Evolutionary conservation across 1,140 invertebrate species (phyloP), one percentile per base, ranked within the genome.

Genomic region (Bombus polaris): DNA sequence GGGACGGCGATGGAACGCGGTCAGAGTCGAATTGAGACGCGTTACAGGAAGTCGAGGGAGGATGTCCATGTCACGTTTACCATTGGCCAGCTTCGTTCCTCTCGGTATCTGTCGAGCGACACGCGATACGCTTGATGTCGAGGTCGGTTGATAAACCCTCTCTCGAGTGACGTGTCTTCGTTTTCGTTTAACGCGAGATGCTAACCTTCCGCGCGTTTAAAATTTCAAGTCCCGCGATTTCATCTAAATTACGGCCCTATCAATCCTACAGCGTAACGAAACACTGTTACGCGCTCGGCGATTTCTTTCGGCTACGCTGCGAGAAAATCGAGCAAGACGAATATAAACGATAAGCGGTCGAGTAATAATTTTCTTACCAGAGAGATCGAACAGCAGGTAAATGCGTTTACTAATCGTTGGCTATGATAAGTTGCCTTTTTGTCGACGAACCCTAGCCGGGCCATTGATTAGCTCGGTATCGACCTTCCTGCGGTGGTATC

Each of bases 21-120:
- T 81, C 83, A 83, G 72, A 76, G 77, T 68, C 59, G 77, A 59
- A 89, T 87, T 75, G 87, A 86, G 83, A 89, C 76, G 70, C 73
- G 68, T 53, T 53, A 53, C 47, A 22, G 88, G 70, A 89, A 89
- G 72, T 77, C 71, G 18, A 42, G 59, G 75, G 72, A 44, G 74
- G 84, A 89, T 39, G 79, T 68, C 59, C 86, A 70, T 86, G 57
- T 59, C 25, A 28, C 59, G 28, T 79, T 22, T 44, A 39, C 42
- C n/a, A 77, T 47, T 75, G 57, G 28, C 18, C n/a, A 13, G 39
- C 22, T 32, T 9, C 59, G 75, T 59, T 28, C 5, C 59, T 77
- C 73, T n/a, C 73, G 32, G 35, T 75, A 66, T 89, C 66, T 68
- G 47, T n/a, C 32, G 32, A 22, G 66, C 18, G 73, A 57, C 32